Evolutionary conservation across 2,888 invertebrate species (phyloP).

Genomic region (Theretra japonica): DNA sequence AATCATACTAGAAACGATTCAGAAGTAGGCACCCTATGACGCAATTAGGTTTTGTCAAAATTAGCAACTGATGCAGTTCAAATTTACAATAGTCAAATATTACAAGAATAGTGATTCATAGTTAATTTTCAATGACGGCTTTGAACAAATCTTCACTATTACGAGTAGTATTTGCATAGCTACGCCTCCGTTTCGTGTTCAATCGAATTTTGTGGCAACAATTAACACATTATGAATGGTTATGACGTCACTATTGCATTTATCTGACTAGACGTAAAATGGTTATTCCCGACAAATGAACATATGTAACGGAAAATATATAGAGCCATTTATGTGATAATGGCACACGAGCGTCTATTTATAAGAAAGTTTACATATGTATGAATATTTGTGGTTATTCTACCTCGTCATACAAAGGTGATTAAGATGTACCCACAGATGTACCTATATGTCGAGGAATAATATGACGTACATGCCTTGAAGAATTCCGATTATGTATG

Average conservation of each 20-base stretch:
- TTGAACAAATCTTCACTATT: not conserved
- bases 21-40: too few relatives aligned
- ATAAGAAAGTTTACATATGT: not conserved
- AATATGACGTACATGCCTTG: too few relatives aligned
- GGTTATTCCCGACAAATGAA: constrained; percentile 4
- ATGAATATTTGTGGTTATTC: too few relatives aligned
- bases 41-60: too few relatives aligned
- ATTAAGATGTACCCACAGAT: too few relatives aligned
- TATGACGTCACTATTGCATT: constrained; percentile 7
- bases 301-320: constrained; percentile 8
- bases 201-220: constrained; percentile 25
- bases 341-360: not conserved
- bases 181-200: constrained; percentile 23
- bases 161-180: not conserved
- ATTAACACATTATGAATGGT: constrained; percentile 23
- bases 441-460: too few relatives aligned
- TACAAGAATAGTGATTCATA: not conserved
- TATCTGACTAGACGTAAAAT: not conserved
- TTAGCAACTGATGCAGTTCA: too few relatives aligned
- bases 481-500: too few relatives aligned
- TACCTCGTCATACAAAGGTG: too few relatives aligned
- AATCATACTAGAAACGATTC: too few relatives aligned
- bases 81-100: not conserved
- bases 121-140: not conserved
- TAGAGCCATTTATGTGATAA: not conserved